Evolutionary conservation across 2,888 invertebrate genomes (phyloP).

Genomic region (Carcina quercana): DNA sequence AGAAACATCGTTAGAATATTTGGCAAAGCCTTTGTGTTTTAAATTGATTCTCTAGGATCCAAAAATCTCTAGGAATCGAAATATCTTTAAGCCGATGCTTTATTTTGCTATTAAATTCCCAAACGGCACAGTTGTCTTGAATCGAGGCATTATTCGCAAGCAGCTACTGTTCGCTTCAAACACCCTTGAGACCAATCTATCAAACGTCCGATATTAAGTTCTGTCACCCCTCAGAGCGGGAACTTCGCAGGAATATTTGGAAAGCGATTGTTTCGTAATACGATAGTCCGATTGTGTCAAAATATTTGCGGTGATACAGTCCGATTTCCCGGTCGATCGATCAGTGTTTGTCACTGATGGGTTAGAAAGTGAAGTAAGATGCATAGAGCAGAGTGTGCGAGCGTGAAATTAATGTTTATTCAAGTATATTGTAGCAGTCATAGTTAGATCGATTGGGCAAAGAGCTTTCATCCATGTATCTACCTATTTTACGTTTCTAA

Average conservation of each 20-base stretch:
- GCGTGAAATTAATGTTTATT: conserved; percentile 63
- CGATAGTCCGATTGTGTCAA: conserved; percentile 58
- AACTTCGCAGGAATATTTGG: conserved; percentile 31
- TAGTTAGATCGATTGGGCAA: conserved; percentile 16
- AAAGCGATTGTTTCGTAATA: conserved; percentile 67
- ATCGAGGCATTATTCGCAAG: conserved; percentile 30
- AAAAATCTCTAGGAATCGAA: neutral
- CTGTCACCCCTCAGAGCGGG: conserved; percentile 38
- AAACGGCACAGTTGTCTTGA: conserved; percentile 31
- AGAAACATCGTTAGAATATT: too few species aligned
- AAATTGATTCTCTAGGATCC: too few species aligned
- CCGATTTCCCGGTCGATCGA: conserved; percentile 65
- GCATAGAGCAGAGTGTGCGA: conserved; percentile 28
- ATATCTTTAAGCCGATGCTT: conserved; percentile 6
- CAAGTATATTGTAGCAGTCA: conserved; percentile 26
- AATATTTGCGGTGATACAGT: conserved; percentile 63
- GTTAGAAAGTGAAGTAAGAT: conserved; percentile 41
- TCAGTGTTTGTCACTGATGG: conserved; percentile 38
- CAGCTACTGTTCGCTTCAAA: conserved; percentile 43
- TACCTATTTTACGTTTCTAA: too few species aligned
- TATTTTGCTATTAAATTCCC: conserved; percentile 20
- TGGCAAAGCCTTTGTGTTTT: too few species aligned
- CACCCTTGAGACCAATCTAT: conserved; percentile 63
- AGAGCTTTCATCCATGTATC: too few species aligned
- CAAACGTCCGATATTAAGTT: conserved; percentile 60